phyloP scores from a whole-genome alignment of 2,888 invertebrate species.

The Euproctis similis region DNA sequence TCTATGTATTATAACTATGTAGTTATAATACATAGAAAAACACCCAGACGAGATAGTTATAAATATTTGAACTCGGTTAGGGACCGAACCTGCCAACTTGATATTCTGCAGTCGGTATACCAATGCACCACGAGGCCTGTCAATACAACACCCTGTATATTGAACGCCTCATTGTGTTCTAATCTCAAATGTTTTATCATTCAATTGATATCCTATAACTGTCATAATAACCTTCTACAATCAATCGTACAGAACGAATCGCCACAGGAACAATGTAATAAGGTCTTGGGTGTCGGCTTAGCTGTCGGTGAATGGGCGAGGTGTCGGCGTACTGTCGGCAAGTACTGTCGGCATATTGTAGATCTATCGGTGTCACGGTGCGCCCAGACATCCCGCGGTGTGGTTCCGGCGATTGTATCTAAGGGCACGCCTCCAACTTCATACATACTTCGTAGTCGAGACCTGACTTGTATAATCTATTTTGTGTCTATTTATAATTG shows the following conservation, averaged over 20 bases:
- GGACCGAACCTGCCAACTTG: too few species aligned
- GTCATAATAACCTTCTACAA: constrained; percentile 16
- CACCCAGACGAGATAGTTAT: too few species aligned
- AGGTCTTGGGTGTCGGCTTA: constrained; percentile 29
- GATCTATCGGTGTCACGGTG: constrained; percentile 22
- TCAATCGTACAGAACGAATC: constrained; percentile 24
- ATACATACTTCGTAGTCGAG: constrained; percentile 22
- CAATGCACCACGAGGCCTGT: too few species aligned
- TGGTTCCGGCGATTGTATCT: constrained; percentile 62
- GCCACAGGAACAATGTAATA: constrained; percentile 43
- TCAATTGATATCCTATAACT: constrained; percentile 8
- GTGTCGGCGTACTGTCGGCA: constrained; percentile 11
- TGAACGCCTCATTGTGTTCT: background rate
- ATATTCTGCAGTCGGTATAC: too few species aligned
- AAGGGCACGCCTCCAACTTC: constrained; percentile 38
- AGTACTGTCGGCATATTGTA: too few species aligned
- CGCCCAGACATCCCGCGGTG: constrained; percentile 42
- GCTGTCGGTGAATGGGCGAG: constrained; percentile 9
- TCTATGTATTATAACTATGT: too few species aligned
- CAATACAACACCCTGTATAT: too few species aligned
- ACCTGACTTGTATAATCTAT: constrained; percentile 29
- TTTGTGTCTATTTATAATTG: constrained; percentile 18
- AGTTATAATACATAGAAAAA: too few species aligned
- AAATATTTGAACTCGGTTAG: too few species aligned
- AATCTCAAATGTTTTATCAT: background rate